These are phyloP conservation scores for Carduelis carduelis DNA, from an alignment of 2,797 vertebrate species.

Conservation along the genomic window DNA sequence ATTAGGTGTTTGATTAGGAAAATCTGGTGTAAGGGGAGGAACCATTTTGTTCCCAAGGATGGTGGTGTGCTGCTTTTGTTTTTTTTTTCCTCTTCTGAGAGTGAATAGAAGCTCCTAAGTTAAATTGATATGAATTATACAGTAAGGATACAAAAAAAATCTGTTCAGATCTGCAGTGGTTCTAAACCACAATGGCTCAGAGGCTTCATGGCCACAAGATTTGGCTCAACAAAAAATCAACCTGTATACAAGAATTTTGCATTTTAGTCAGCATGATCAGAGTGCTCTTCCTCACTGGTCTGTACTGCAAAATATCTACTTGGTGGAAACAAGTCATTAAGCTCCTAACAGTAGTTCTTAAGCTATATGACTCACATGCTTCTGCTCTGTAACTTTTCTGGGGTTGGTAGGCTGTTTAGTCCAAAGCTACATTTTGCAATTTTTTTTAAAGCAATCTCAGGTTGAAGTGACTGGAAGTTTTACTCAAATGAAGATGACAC, in stretches of 20 bases:
- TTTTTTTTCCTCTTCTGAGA: neutral
- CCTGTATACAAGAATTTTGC: neutral
- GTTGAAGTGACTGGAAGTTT: neutral
- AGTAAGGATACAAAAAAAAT: neutral
- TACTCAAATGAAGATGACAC: neutral
- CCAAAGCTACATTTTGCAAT: neutral
- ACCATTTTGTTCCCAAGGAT: neutral
- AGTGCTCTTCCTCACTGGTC: neutral
- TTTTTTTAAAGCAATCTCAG: neutral
- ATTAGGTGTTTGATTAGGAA: neutral
- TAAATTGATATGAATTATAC: neutral
- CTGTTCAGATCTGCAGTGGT: neutral
- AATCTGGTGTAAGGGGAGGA: neutral
- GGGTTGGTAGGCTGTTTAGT: neutral
- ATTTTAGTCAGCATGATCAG: neutral
- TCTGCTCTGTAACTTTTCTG: neutral
- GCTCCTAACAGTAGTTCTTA: neutral
- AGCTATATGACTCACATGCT: neutral
- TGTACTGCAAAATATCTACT: neutral
- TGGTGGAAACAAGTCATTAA: neutral
- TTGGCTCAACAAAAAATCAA: neutral
- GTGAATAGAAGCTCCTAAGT: neutral
- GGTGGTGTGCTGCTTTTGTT: accelerated
- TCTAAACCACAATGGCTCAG: neutral
- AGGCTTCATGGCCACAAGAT: neutral